Percentiles rank a stretch among this genome's conserved stretches.
phyloP scores from a whole-genome alignment of 2,113 vertebrate genomes.

The Anser cygnoides region DNA sequence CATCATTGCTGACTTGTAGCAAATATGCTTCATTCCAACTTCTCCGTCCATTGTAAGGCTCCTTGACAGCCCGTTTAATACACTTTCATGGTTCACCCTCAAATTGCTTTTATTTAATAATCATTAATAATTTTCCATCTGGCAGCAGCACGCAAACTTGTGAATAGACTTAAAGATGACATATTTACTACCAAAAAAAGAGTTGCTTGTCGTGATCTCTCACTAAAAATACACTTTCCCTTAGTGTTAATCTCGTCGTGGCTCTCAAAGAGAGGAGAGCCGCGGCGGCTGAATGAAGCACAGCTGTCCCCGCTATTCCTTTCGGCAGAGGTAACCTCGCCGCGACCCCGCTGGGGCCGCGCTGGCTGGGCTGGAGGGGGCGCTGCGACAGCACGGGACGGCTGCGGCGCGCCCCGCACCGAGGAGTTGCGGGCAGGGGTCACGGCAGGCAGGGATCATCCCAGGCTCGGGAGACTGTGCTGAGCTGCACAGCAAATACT shows the following conservation, averaged over 20 bases:
- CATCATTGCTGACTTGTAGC: too few relatives aligned
- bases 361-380: conserved; percentile 35
- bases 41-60: too few relatives aligned
- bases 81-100: not conserved
- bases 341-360: too few relatives aligned
- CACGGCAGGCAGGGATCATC: too few relatives aligned
- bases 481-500: not conserved
- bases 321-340: not conserved
- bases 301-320: accelerated
- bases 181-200: not conserved
- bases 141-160: not conserved
- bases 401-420: too few relatives aligned
- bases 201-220: not conserved
- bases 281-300: not conserved
- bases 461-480: too few relatives aligned
- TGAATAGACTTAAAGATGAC: not conserved
- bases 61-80: not conserved
- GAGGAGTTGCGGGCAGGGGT: too few relatives aligned
- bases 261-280: not conserved
- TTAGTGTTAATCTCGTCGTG: not conserved
- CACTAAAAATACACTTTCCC: not conserved
- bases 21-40: too few relatives aligned
- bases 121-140: not conserved
- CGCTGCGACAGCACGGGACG: not conserved
- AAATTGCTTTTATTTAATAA: not conserved